A percentile compares a stretch with the other conserved stretches of the same genome.
Evolutionary conservation across 2,113 vertebrate species (phyloP).

Genomic region (Heterocephalus glaber): DNA sequence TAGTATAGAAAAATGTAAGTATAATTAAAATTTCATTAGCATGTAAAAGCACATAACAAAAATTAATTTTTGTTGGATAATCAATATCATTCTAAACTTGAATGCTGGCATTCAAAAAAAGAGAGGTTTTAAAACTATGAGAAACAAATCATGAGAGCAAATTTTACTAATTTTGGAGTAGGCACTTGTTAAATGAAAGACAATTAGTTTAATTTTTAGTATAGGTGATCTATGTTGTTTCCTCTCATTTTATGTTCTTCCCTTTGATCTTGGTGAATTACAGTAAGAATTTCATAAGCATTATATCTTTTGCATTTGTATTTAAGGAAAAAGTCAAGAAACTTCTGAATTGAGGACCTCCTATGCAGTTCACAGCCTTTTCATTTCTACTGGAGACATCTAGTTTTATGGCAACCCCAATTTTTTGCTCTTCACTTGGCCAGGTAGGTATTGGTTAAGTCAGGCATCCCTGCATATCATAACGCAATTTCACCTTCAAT

Average conservation of each 20-base stretch:
- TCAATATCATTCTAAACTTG: background rate
- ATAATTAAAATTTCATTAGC: background rate
- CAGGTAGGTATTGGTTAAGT: background rate
- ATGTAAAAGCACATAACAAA: background rate
- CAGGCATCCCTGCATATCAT: background rate
- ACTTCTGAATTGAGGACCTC: background rate
- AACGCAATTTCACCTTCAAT: constrained; percentile 48
- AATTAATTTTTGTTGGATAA: background rate
- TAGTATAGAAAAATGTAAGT: background rate
- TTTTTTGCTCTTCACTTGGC: background rate
- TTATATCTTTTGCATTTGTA: background rate
- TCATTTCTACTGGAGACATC: background rate
- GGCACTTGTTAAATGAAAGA: background rate
- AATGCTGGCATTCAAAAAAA: background rate
- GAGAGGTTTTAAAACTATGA: background rate
- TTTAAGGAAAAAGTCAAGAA: background rate
- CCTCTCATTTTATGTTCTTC: background rate
- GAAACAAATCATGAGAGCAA: background rate
- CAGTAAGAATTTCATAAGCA: background rate
- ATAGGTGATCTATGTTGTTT: background rate
- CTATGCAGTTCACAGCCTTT: rapidly evolving
- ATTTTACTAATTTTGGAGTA: background rate
- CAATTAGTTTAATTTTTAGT: background rate
- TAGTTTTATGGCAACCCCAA: rapidly evolving
- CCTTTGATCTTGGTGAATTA: background rate